Base-by-base conservation (phyloP, 2,113 vertebrate genomes). In the Fulica atra region DNA sequence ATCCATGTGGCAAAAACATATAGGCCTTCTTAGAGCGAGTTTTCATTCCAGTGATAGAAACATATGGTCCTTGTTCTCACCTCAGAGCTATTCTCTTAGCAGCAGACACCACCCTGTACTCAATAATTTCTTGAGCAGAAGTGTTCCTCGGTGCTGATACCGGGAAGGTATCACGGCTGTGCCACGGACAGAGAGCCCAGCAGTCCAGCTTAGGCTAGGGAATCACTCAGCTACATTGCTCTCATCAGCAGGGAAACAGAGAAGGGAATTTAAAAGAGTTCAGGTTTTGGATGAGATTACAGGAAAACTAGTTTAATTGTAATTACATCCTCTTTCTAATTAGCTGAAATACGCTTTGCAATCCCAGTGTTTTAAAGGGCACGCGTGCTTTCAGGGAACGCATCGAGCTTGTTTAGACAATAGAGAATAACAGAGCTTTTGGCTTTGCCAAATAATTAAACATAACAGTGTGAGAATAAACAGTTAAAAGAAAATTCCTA, bases 241-340 rank as follows among this genome's bases (percentile, higher is more conserved):
- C 35, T 78, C 48, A 87, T 51, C 51, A 86, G 35, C 1, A 80
- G 20, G 6, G 29, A 83, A 95, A 83, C 63, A 96, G 89, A 64
- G 35, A 21, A 16, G 16, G n/a, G 16, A 88, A 93, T 70, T 80
- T 50, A 66, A 83, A 48, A 86, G 19, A 73, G 28, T 24, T 86
- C 28, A 15, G 3, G 0, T 83, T 90, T 92, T 92, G 28, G 33
- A 91, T 81, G 50, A 78, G 31, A 89, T 89, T 76, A 77, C 70
- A 89, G 92, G 81, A 71, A 87, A 87, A 60, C 7, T n/a, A 84
- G 18, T 81, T 92, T 93, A 92, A 95, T 78, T 95, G 29, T 65
- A 93, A 92, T 84, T 93, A 79, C 80, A 96, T 92, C 85, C 88
- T 88, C 77, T 69, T 86, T 78, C 44, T 57, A 88, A 83, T 94